phyloP scores from a whole-genome alignment of 2,888 invertebrate genomes.

The Yponomeuta plumbellus region DNA sequence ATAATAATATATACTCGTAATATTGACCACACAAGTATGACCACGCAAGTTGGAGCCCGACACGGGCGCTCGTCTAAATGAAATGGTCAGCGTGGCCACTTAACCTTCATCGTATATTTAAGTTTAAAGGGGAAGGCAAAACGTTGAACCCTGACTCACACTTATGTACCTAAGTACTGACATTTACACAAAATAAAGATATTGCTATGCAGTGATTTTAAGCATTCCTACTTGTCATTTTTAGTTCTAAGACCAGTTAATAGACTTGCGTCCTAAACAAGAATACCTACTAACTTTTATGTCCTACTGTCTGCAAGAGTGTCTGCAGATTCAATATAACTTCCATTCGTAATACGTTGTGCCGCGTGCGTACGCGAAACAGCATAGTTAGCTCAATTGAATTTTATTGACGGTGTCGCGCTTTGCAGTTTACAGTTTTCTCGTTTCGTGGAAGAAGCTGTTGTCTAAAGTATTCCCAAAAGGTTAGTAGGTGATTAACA shows the following conservation, averaged over 20 bases:
- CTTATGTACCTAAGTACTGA: not conserved
- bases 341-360: constrained; percentile 36
- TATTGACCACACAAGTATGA: constrained; percentile 37
- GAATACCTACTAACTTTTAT: not conserved
- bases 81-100: constrained; percentile 64
- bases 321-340: constrained; percentile 56
- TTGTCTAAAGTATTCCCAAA: not conserved
- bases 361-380: constrained; percentile 8
- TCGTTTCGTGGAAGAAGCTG: not conserved
- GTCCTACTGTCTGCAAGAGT: constrained; percentile 18
- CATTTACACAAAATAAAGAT: not conserved
- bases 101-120: constrained; percentile 66
- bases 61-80: constrained; percentile 57
- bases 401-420: constrained; percentile 2
- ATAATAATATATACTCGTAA: no score
- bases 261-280: no score
- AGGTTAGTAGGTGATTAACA: no score
- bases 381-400: constrained; percentile 4
- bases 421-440: not conserved
- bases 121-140: constrained; percentile 44
- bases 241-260: no score
- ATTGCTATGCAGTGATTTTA: no score
- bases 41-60: constrained; percentile 43
- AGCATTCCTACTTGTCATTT: no score
- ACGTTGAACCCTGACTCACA: constrained; percentile 43